A percentile compares a stretch with the other conserved stretches of the same genome.
phyloP scores from a whole-genome alignment of 35 echinoderm and acorn worm genomes.

The Patiria miniata region DNA sequence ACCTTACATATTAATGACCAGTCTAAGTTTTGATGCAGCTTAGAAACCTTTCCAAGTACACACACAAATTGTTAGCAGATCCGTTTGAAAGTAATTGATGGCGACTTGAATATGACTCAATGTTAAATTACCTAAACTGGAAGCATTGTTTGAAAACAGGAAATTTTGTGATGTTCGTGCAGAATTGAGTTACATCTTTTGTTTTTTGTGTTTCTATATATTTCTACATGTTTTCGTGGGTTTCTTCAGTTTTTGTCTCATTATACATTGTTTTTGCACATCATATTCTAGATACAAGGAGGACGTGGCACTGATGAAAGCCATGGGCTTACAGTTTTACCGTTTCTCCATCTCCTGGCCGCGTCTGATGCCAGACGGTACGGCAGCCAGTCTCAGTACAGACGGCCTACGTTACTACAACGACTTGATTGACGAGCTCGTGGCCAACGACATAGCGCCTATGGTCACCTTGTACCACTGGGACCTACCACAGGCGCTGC shows the following conservation, averaged over 20 bases:
- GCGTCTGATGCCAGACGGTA: conserved; percentile 68
- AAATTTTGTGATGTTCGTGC: too few species aligned
- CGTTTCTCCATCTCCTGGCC: conserved; percentile 87
- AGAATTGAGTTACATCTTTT: too few species aligned
- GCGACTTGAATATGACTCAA: too few species aligned
- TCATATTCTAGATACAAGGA: conserved; percentile 54
- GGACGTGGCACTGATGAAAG: conserved; percentile 68
- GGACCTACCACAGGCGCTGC: conserved; percentile 73
- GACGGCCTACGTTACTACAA: conserved; percentile 65
- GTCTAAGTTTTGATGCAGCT: too few species aligned
- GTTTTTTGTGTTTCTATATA: too few species aligned
- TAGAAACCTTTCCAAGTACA: too few species aligned
- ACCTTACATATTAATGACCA: too few species aligned
- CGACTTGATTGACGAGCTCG: conserved; percentile 63
- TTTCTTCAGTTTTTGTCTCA: neutral
- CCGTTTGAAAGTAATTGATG: too few species aligned
- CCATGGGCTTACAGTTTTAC: conserved; percentile 67
- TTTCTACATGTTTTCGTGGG: too few species aligned
- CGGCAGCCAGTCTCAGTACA: conserved; percentile 45
- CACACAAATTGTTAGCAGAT: too few species aligned
- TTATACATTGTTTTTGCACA: neutral
- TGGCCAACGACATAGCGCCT: conserved; percentile 54
- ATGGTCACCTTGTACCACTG: conserved; percentile 87
- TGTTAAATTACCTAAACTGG: too few species aligned
- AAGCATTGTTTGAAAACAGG: too few species aligned